Evolutionary conservation across 2,888 invertebrate genomes (phyloP).

Genomic region (Phaedon cochleariae): DNA sequence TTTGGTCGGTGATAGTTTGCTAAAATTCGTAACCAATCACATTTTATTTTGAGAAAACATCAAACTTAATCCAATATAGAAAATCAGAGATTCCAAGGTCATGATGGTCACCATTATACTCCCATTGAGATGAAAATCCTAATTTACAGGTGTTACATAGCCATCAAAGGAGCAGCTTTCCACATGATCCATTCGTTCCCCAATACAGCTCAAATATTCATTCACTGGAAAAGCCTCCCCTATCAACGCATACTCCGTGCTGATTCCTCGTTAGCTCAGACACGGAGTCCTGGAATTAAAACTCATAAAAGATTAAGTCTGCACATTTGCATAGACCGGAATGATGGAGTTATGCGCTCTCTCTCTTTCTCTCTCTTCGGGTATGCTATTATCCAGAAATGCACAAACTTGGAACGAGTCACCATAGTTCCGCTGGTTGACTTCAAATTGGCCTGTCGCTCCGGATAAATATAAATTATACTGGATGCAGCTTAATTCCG

Average conservation of each 20-base stretch:
- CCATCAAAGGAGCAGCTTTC: no score
- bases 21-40: no score
- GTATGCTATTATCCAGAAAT: slow-evolving; percentile 33
- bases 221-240: background rate
- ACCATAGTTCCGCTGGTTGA: slow-evolving; percentile 37
- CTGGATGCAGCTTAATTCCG: slow-evolving; percentile 26
- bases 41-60: no score
- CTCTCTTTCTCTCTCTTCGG: slow-evolving; percentile 8
- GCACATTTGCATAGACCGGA: slow-evolving; percentile 28
- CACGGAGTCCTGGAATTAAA: slow-evolving; percentile 21
- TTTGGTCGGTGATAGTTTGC: no score
- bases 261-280: background rate
- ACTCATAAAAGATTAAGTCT: slow-evolving; percentile 29
- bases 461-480: slow-evolving; percentile 35
- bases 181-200: no score
- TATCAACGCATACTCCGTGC: background rate
- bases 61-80: no score
- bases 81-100: no score
- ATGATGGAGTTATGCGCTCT: slow-evolving; percentile 18
- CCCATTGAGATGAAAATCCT: no score
- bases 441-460: slow-evolving; percentile 38
- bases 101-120: no score
- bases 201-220: slow-evolving; percentile 3
- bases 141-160: no score
- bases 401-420: slow-evolving; percentile 36